These are phyloP conservation scores for Ataeniobius toweri DNA, from an alignment of 2,797 vertebrate genomes.

Conservation along the genomic window DNA sequence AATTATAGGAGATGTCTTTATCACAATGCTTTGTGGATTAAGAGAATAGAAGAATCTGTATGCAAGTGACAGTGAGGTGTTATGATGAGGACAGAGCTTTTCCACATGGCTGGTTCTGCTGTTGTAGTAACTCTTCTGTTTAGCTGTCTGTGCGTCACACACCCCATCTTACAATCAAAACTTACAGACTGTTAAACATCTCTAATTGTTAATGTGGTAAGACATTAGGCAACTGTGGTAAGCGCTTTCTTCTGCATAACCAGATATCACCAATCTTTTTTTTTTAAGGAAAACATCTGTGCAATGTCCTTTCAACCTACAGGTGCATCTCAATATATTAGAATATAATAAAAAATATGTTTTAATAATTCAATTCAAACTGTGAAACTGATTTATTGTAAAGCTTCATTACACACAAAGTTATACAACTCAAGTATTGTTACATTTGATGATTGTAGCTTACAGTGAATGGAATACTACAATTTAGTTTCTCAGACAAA, in stretches of 20 bases:
- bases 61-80: slow-evolving; percentile 40
- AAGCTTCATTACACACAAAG: not conserved
- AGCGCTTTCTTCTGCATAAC: not conserved
- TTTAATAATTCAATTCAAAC: not conserved
- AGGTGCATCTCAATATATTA: not conserved
- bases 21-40: slow-evolving; percentile 24
- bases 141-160: slow-evolving; percentile 33
- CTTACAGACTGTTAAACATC: slow-evolving; percentile 23
- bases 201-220: slow-evolving; percentile 3
- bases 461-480: not conserved
- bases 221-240: slow-evolving; percentile 4
- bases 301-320: slow-evolving; percentile 9
- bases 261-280: not conserved
- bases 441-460: not conserved
- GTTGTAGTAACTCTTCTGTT: slow-evolving; percentile 21
- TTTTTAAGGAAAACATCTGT: slow-evolving; percentile 5
- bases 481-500: not conserved
- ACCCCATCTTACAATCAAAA: slow-evolving; percentile 31
- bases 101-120: slow-evolving; percentile 6
- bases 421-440: not conserved
- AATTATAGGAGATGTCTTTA: slow-evolving; percentile 21
- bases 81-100: slow-evolving; percentile 6
- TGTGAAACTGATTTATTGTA: not conserved
- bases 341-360: not conserved
- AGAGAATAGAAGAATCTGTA: slow-evolving; percentile 24